These are phyloP conservation scores for Chelidonichthys spinosus DNA, from an alignment of 2,797 vertebrate genomes.

Conservation along the genomic window DNA sequence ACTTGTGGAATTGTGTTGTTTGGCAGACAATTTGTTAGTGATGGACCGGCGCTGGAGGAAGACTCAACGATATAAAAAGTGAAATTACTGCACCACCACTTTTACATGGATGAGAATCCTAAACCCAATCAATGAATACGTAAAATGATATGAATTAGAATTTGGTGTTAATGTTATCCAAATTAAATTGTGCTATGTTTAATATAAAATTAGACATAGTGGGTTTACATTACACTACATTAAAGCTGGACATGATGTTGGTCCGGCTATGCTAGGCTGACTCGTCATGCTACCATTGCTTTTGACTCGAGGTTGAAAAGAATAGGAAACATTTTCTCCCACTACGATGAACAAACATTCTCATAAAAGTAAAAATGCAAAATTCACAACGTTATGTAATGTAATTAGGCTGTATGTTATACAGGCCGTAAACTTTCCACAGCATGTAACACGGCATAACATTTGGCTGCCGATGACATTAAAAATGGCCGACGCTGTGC, in stretches of 20 bases:
- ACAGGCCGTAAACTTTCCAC: conserved; percentile 36
- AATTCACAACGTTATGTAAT: conserved; percentile 43
- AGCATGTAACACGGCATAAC: conserved; percentile 28
- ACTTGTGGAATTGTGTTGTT: conserved; percentile 77
- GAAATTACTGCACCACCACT: conserved; percentile 13
- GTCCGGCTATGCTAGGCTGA: neutral
- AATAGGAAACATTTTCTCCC: conserved; percentile 32
- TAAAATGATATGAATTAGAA: neutral
- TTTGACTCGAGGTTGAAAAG: conserved; percentile 23
- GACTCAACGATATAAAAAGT: conserved; percentile 17
- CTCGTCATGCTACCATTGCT: neutral
- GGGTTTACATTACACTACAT: neutral
- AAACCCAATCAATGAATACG: neutral
- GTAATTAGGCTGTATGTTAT: conserved; percentile 29
- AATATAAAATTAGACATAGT: conserved; percentile 1
- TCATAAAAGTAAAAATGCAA: conserved; percentile 38
- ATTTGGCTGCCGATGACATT: conserved; percentile 39
- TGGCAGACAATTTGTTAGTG: conserved; percentile 76
- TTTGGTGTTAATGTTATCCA: neutral
- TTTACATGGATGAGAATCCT: conserved; percentile 1
- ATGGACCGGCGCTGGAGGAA: conserved; percentile 53
- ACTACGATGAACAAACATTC: conserved; percentile 9
- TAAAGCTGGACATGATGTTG: conserved; percentile 14
- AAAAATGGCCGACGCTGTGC: conserved; percentile 43
- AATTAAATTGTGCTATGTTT: neutral